Percentiles rank a stretch among this genome's conserved stretches.
These are phyloP conservation scores for Elephantulus edwardii DNA, from an alignment of 2,113 vertebrate species.

Conservation along the genomic window DNA sequence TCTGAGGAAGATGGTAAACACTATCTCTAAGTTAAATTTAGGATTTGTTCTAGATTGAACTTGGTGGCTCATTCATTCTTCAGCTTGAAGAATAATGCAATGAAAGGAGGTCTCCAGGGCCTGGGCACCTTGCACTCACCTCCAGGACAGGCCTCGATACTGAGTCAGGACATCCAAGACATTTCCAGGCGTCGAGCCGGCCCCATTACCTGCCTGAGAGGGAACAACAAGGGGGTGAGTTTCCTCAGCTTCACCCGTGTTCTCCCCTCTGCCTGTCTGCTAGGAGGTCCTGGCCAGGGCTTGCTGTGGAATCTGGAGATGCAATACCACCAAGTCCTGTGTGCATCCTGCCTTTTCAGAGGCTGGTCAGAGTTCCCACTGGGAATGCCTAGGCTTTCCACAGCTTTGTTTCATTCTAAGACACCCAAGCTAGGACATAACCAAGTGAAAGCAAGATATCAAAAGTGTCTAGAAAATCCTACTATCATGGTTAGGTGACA, in stretches of 20 bases:
- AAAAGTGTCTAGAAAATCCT: background rate
- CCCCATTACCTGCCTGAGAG: slow-evolving; percentile 85
- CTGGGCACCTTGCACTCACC: slow-evolving; percentile 77
- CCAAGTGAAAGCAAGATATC: background rate
- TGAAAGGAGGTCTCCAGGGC: background rate
- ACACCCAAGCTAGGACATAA: background rate
- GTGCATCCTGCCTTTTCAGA: background rate
- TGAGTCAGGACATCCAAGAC: slow-evolving; percentile 80
- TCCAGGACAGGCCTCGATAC: slow-evolving; percentile 88
- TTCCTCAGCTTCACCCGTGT: background rate
- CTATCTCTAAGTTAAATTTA: background rate
- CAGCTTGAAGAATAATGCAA: background rate
- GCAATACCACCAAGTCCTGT: rapidly evolving
- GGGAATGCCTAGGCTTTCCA: background rate
- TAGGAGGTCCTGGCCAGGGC: background rate
- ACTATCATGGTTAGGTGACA: background rate
- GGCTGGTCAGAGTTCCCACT: rapidly evolving
- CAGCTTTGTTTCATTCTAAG: background rate
- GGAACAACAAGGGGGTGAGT: background rate
- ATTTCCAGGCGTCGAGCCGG: slow-evolving; percentile 69
- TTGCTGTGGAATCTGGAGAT: background rate
- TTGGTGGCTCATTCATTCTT: background rate
- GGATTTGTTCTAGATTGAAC: background rate
- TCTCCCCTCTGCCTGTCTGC: background rate
- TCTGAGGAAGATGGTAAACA: background rate